Evolutionary conservation across 2,888 invertebrate species (phyloP), one percentile per base, ranked within the genome.

Genomic region (Tipula confusa): DNA sequence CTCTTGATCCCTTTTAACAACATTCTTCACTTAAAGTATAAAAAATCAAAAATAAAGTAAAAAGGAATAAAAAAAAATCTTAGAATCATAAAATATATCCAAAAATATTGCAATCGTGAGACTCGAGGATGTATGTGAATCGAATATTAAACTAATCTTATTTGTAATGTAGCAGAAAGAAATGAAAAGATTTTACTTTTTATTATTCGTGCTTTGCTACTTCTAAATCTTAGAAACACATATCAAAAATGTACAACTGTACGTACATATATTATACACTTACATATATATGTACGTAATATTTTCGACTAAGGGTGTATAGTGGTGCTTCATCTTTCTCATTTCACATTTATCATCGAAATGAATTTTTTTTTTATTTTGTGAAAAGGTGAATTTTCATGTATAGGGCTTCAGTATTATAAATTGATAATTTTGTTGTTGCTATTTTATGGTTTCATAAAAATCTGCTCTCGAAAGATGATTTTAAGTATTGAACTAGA

Each of bases 71-170:
- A n/a, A n/a, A n/a, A n/a, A n/a, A n/a, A n/a, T n/a, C n/a, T n/a
- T n/a, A n/a, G 15, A 43, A 43, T 43, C 43, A 15, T 43, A 64
- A 64, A 64, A 64, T 24, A 9, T 24, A 64, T 24, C 64, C 64
- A 64, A 64, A 64, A 64, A 64, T 64, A 64, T 64, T 43, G 15
- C 43, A 43, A 43, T 43, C 43, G 43, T 43, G 43, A 43, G 43
- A 43, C 43, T 43, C 15, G 43, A 43, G 43, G 15, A 4, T 43
- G 43, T 18, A 43, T 43, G 43, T 43, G 43, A 43, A 43, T 43
- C 43, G 43, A 64, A 64, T 64, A 64, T 64, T 64, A 64, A 64
- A 64, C 64, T 64, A 64, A 64, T 64, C 64, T 64, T 64, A 64
- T 64, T 64, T 64, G 64, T 64, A 64, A 64, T 43, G 43, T 43